Evolutionary conservation across 2,113 vertebrate genomes (phyloP), one percentile per base, ranked within the genome.

Genomic region (Ictalurus furcatus): DNA sequence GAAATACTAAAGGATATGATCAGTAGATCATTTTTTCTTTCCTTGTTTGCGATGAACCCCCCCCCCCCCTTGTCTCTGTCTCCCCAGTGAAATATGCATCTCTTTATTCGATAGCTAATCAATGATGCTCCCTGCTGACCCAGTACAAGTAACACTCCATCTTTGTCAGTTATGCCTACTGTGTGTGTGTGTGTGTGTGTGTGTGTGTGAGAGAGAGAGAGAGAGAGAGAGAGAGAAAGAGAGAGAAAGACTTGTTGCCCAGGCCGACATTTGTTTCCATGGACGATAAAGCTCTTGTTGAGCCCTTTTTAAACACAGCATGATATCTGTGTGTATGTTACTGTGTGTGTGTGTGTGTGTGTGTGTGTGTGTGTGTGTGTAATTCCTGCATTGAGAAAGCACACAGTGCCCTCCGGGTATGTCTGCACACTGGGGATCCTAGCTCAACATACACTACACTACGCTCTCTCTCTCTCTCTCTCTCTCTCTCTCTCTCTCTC

Each of bases 91-190:
- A 69, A 88, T 88, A 85, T 88, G 87, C 87, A 88, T 82, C 14
- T 59, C 63, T 86, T n/a, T 76, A 84, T 71, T 86, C 25, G 84
- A 56, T 73, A 34, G 84, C 88, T 88, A 86, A 88, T 90, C 85
- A 84, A 80, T 88, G 79, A 90, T 82, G 56, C 16, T 82, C 74
- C 87, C 86, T 86, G 87, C 74, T 76, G 87, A 88, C 84, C 84
- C 21, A 52, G 73, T 82, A 88, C 87, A 84, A 85, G 58, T 81
- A 80, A 83, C 87, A 84, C 87, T 90, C 48, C 69, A 86, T 90
- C 87, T 83, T 65, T 86, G 87, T 90, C 90, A 86, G 67, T 85
- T 85, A 16, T 59, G 61, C 19, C 28, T 71, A 61, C 44, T 78
- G n/a, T 74, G 79, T 74, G 74, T 44, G 84, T 56, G 44, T 86